Evolutionary conservation across 2,888 invertebrate genomes (phyloP), one percentile per base, ranked within the genome.

Genomic region (Sturmia bella): DNA sequence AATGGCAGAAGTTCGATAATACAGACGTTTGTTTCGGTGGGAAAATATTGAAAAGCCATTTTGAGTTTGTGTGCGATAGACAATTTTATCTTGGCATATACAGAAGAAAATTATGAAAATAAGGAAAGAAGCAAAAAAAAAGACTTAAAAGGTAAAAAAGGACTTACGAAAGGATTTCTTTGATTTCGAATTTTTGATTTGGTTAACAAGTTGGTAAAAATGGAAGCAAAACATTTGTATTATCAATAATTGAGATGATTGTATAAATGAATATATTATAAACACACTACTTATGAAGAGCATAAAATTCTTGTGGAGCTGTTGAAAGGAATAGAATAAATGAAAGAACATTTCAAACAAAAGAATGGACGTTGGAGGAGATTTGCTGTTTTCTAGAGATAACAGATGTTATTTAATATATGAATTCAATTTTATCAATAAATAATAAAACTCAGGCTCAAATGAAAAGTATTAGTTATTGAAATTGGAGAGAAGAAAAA

Each of bases 121-220:
- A 32, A 32, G 32, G 4, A 27, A 39, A 21, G 0, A 1, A 32
- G 27, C 45, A 39, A 24, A 39, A 11, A 48, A 57, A 3, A 9
- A 32, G 9, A 32, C 24, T 37, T 12, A 68, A n/a, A n/a, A 68
- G 39, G 59, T 45, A 52, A 27, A 59, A 54, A 72, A 78, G 57
- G 72, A 66, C 78, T 78, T 78, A 50, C 13, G 21, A 78, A 72
- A 78, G 72, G 70, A 78, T 78, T 78, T 78, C 78, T 78, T 72
- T 70, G 70, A 64, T 70, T 72, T 72, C 39, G 61, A 70, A 56
- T 69, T 54, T 77, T 63, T 64, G 70, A 77, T 77, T 77, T 70
- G 64, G 63, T 70, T 41, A 77, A 56, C 69, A 70, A 77, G 56
- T 70, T 69, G 37, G 45, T 61, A 63, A 64, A 63, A 48, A 63